Evolutionary conservation across 2,113 vertebrate genomes (phyloP), one percentile per base, ranked within the genome.

Genomic region (Sinocyclocheilus maitianheensis): DNA sequence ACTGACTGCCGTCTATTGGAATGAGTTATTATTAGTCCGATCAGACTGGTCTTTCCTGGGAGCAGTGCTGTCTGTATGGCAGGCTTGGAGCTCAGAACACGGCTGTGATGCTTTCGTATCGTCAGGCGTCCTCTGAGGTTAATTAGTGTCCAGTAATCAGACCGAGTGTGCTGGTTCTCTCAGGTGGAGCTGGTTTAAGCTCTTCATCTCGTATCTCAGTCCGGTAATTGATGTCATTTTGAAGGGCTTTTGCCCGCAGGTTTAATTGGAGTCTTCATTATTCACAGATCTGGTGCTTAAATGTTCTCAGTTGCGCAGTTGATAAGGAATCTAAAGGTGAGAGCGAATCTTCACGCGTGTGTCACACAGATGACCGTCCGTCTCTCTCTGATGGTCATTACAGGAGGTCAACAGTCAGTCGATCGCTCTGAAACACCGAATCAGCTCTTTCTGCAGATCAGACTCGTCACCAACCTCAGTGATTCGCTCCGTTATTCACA

Each of bases 181-280:
- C 26, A 30, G 63, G 63, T 7, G 16, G 65, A 34, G 6, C 67
- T 71, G 16, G 8, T 71, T 37, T 9, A 71, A 71, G 18, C 71
- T 10, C 71, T 43, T 74, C 20, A n/a, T 75, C 72, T 75, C 22
- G 4, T 75, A 43, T 75, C 72, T 75, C 40, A 3, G 43, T 16
- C 12, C 10, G 5, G 72, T 75, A 48, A 75, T 75, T 72, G 40
- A 48, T 24, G 72, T 48, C 2, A 48, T 48, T 24, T 48, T 48
- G 12, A 48, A 22, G 72, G n/a, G 22, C 40, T 6, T 75, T 75
- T 75, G 72, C 43, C 72, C 40, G 12, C 43, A 75, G 72, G 40
- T 75, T 75, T 75, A 48, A 75, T 48, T 48, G 7, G 48, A 75
- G 43, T 6, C 22, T 48, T 43, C 72, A 75, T 75, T 75, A 48